Percentiles rank a stretch among this genome's conserved stretches.
These are phyloP conservation scores for Vidua macroura DNA, from an alignment of 2,113 vertebrate genomes.

Conservation along the genomic window DNA sequence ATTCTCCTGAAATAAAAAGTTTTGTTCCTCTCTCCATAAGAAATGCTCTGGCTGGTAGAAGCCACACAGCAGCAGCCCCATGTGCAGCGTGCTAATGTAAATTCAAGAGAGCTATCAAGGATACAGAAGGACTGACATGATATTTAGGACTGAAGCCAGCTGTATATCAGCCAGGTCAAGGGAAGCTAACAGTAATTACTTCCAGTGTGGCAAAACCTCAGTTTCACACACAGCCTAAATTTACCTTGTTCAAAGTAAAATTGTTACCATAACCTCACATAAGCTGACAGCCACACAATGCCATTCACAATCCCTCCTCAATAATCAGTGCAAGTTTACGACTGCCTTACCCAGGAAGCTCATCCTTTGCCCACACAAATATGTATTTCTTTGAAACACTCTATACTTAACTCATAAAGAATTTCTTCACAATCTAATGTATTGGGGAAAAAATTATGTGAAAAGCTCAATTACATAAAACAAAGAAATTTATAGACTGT, in stretches of 20 bases:
- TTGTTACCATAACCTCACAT: background rate
- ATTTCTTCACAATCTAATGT: background rate
- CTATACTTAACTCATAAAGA: background rate
- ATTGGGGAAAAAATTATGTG: fast-evolving
- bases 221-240: background rate
- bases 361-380: background rate
- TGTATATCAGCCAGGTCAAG: background rate
- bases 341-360: background rate
- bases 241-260: background rate
- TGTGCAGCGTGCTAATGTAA: fast-evolving
- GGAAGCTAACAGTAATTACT: background rate
- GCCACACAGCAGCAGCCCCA: background rate
- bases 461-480: background rate
- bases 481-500: background rate
- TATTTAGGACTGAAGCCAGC: background rate
- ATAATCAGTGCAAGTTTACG: background rate
- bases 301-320: background rate
- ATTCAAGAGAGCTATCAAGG: background rate
- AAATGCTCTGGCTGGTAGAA: background rate
- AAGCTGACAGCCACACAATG: background rate
- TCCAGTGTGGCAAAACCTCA: background rate
- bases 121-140: background rate
- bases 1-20: background rate
- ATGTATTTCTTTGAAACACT: background rate
- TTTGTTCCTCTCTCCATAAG: background rate